These are phyloP conservation scores for Cheirogaleus medius DNA, from an alignment of 2,113 vertebrate genomes.

Conservation along the genomic window DNA sequence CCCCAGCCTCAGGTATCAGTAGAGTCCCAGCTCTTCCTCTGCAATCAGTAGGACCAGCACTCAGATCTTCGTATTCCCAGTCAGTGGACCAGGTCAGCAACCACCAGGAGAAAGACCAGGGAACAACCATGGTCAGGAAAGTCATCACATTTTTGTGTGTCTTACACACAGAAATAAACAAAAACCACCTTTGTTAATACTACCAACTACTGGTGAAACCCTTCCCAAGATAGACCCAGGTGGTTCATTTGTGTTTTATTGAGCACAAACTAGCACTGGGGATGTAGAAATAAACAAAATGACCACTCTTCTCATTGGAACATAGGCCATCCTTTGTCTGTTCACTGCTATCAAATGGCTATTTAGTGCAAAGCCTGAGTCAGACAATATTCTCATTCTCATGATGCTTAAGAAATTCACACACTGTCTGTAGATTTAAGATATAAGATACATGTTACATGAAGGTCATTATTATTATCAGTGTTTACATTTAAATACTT, in stretches of 20 bases:
- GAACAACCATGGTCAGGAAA: not conserved
- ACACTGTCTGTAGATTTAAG: not conserved
- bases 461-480: not conserved
- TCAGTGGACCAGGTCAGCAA: not conserved
- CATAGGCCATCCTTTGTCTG: rapidly evolving
- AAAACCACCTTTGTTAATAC: no score
- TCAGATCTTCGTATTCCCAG: not conserved
- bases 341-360: not conserved
- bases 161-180: no score
- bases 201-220: not conserved
- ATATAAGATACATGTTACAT: not conserved
- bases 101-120: rapidly evolving
- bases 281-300: not conserved
- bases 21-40: not conserved
- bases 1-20: not conserved
- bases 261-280: not conserved
- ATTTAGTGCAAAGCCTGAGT: not conserved
- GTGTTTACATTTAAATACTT: not conserved
- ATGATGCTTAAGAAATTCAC: not conserved
- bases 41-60: not conserved
- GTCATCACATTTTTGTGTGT: no score
- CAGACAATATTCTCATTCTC: not conserved
- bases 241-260: not conserved
- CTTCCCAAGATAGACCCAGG: not conserved
- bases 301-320: not conserved